A percentile compares a stretch with the other conserved stretches of the same genome.
These are phyloP conservation scores for Zygogramma bicolorata DNA, from an alignment of 2,888 invertebrate species.

Conservation along the genomic window DNA sequence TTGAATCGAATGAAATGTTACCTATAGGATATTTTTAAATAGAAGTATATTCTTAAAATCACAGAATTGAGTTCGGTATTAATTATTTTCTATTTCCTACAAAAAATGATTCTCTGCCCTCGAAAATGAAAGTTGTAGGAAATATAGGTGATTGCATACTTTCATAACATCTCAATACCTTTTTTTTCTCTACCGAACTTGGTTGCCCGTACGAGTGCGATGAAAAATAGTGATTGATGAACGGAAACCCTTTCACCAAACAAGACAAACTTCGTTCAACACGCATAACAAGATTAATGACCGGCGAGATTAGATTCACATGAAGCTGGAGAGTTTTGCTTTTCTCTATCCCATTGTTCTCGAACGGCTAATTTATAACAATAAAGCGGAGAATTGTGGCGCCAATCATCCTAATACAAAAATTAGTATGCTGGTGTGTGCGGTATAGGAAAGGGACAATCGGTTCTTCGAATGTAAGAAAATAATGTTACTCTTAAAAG, in stretches of 20 bases:
- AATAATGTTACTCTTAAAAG: background rate
- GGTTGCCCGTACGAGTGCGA: background rate
- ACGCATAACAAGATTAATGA: slow-evolving; percentile 35
- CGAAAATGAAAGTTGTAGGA: too few relatives aligned
- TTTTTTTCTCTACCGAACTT: background rate
- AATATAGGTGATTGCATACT: too few relatives aligned
- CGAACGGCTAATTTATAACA: background rate
- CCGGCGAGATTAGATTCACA: slow-evolving; percentile 32
- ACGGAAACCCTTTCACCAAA: slow-evolving; percentile 1
- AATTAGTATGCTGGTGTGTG: background rate
- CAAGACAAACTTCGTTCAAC: slow-evolving; percentile 11
- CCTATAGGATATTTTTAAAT: too few relatives aligned
- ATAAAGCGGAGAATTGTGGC: background rate
- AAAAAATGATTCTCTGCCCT: too few relatives aligned
- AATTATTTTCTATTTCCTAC: too few relatives aligned
- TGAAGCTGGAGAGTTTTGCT: background rate
- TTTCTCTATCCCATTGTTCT: background rate
- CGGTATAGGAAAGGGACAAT: background rate
- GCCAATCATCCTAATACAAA: slow-evolving; percentile 2
- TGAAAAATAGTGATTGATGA: slow-evolving; percentile 19
- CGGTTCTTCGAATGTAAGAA: background rate
- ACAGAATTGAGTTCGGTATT: too few relatives aligned
- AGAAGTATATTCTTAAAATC: too few relatives aligned
- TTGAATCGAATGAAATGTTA: too few relatives aligned
- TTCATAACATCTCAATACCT: too few relatives aligned